phyloP scores from a whole-genome alignment of 2,113 vertebrate species.

The Onychorhynchus coronatus region DNA sequence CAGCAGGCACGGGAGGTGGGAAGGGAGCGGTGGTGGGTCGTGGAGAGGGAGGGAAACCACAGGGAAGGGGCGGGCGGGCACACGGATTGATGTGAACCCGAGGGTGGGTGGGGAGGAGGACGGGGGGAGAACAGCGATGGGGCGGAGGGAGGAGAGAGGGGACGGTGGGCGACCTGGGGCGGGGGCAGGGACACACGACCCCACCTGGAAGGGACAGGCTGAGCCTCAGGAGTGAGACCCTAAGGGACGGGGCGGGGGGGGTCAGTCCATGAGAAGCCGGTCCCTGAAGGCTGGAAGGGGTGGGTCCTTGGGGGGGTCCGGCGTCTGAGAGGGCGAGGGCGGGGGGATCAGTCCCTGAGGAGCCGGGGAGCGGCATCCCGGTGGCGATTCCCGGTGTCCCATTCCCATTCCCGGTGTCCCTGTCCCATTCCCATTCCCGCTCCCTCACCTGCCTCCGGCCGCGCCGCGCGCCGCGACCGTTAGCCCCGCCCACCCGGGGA shows the following conservation, averaged over 20 bases:
- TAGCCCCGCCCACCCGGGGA: not conserved
- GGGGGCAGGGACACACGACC: fast-evolving
- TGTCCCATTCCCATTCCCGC: too few species aligned
- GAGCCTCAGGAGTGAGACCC: not conserved
- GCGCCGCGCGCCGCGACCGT: constrained; percentile 9
- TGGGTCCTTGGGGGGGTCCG: too few species aligned
- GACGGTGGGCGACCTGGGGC: not conserved
- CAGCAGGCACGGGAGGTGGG: not conserved
- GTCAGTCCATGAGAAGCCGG: not conserved
- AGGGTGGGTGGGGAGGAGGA: too few species aligned
- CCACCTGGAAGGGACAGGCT: not conserved
- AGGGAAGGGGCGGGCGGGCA: too few species aligned
- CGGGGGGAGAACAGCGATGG: not conserved
- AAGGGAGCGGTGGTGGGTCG: not conserved
- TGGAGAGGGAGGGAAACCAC: not conserved
- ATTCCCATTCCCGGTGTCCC: not conserved
- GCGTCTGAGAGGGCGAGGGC: not conserved
- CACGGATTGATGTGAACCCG: fast-evolving
- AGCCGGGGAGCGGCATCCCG: too few species aligned
- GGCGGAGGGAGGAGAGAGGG: too few species aligned
- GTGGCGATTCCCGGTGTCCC: not conserved
- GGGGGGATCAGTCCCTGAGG: too few species aligned
- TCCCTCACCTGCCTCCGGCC: not conserved
- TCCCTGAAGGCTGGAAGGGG: too few species aligned
- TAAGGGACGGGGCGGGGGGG: not conserved